phyloP scores from a whole-genome alignment of 1,140 invertebrate genomes.

The Hylaeus volcanicus region DNA sequence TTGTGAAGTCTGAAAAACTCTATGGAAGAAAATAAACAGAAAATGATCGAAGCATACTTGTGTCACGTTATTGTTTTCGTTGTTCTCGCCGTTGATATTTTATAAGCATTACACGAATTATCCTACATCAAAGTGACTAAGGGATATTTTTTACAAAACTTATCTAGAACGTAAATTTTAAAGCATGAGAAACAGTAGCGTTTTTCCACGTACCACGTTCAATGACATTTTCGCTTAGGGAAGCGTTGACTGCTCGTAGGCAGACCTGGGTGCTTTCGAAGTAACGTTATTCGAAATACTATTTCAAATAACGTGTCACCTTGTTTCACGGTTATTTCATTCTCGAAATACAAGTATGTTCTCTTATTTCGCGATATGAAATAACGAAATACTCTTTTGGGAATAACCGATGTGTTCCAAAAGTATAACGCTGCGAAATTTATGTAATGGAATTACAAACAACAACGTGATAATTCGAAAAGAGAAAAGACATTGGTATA shows the following conservation, averaged over 20 bases:
- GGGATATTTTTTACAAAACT: constrained; percentile 75
- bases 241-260: constrained; percentile 45
- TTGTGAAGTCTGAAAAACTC: constrained; percentile 28
- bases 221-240: constrained; percentile 63
- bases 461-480: too few relatives aligned
- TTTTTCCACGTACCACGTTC: constrained; percentile 58
- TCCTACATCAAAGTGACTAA: constrained; percentile 62
- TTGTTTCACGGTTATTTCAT: too few relatives aligned
- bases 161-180: constrained; percentile 62
- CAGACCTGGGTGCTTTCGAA: background rate
- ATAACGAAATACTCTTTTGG: too few relatives aligned
- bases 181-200: constrained; percentile 48
- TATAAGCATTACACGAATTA: constrained; percentile 59
- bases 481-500: too few relatives aligned
- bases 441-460: too few relatives aligned
- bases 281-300: too few relatives aligned
- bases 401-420: too few relatives aligned
- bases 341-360: too few relatives aligned
- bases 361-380: too few relatives aligned
- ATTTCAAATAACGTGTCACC: too few relatives aligned
- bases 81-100: constrained; percentile 68
- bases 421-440: too few relatives aligned
- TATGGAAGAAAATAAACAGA: background rate
- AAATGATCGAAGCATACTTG: constrained; percentile 12
- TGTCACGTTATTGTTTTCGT: constrained; percentile 65